phyloP scores from a whole-genome alignment of 2,113 vertebrate species.

The Campylomormyrus tamandua region DNA sequence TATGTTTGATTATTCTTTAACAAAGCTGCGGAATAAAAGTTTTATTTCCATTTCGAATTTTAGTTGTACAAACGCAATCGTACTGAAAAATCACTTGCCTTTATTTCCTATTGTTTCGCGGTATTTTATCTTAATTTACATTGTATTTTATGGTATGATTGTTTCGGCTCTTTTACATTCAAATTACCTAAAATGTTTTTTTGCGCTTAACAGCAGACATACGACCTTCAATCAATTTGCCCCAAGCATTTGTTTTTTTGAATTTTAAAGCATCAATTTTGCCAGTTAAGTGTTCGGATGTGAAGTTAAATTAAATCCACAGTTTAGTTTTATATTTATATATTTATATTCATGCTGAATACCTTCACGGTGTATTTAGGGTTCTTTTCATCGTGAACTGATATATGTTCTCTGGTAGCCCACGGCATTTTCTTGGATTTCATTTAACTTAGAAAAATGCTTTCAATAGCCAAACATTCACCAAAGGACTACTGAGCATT shows the following conservation, averaged over 20 bases:
- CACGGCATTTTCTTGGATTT: neutral
- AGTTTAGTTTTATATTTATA: neutral
- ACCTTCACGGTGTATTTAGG: neutral
- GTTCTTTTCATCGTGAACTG: neutral
- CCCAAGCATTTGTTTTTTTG: neutral
- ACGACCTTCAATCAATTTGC: neutral
- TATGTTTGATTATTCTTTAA: neutral
- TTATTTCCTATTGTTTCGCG: neutral
- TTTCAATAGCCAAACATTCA: neutral
- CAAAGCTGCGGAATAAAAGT: neutral
- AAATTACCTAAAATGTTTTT: neutral
- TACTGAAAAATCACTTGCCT: neutral
- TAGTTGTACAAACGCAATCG: neutral
- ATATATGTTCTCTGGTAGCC: neutral
- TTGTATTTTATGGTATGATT: neutral
- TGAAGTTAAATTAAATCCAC: slow-evolving; percentile 10
- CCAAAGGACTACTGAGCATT: neutral
- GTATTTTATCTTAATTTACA: slow-evolving; percentile 3
- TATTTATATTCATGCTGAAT: slow-evolving; percentile 4
- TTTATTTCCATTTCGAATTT: neutral
- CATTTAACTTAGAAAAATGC: neutral
- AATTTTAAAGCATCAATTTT: neutral
- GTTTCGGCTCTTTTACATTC: neutral
- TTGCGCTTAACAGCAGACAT: neutral
- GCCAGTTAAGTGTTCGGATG: slow-evolving; percentile 3